Evolutionary conservation across 2,113 vertebrate species (phyloP), one percentile per base, ranked within the genome.

Genomic region (Lycaon pictus): DNA sequence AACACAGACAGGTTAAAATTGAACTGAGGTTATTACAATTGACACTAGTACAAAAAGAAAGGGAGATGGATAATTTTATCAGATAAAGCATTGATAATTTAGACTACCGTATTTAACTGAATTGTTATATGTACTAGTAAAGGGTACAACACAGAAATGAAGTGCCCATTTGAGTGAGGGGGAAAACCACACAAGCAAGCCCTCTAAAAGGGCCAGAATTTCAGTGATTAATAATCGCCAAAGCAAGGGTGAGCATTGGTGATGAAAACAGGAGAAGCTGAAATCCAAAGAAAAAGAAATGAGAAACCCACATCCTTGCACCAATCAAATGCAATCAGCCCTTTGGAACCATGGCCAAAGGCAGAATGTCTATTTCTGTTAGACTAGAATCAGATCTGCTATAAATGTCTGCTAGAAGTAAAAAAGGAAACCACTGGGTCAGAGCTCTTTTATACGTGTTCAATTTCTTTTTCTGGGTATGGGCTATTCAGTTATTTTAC

Each of bases 391-490:
- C 11, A 56, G 27, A 51, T 83, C 17, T 90, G 43, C 29, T 48
- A 43, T 32, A 65, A n/a, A n/a, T 48, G 32, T 1, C 25, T 65
- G 20, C 20, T 17, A 9, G 9, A 32, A 43, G 74, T 76, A 9
- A 65, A 83, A 62, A 56, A 82, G 11, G 13, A 82, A 71, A 43
- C 11, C 43, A 43, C 0, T 5, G 3, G 17, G 8, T 13, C 25
- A 56, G 48, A 65, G 43, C 0, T 10, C 0, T 2, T 84, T 2
- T 13, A 32, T 0, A 0, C 23, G 8, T 51, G 48, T 60, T 77
- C 25, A 74, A 25, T 69, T 56, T 84, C n/a, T 67, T 77, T 27
- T 85, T 2, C 5, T 77, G 22, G 25, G 22, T 55, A 12, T 37
- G 2, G 2, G 20, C 32, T 56, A 27, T 65, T 65, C 29, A 35